Evolutionary conservation across 2,888 invertebrate genomes (phyloP).

Genomic region (Pammene fasciana): DNA sequence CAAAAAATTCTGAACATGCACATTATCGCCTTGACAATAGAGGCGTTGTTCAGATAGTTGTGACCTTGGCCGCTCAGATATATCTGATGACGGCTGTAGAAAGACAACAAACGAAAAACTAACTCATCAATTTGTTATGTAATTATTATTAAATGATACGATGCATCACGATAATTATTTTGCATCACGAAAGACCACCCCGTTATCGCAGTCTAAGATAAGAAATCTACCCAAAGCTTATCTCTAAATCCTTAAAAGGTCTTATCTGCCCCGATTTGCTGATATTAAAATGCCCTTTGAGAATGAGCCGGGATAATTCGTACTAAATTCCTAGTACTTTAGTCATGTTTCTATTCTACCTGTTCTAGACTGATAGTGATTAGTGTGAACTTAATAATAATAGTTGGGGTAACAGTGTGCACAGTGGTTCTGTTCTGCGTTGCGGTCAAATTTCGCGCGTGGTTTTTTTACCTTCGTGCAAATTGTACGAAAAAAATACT

Average conservation of each 20-base stretch:
- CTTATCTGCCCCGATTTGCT: not conserved
- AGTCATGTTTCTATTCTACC: slow-evolving; percentile 28
- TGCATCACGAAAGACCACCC: slow-evolving; percentile 17
- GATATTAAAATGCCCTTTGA: not conserved
- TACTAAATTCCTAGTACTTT: slow-evolving; percentile 15
- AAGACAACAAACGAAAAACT: not conserved
- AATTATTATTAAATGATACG: slow-evolving; percentile 5
- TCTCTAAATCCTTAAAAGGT: slow-evolving; percentile 1
- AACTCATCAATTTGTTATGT: slow-evolving; percentile 8
- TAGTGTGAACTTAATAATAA: not conserved
- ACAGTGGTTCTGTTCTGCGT: slow-evolving; percentile 1
- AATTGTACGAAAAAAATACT: too few relatives aligned
- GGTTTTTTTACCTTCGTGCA: too few relatives aligned
- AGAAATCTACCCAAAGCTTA: slow-evolving; percentile 23
- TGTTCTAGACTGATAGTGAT: not conserved
- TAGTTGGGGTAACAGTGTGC: not conserved
- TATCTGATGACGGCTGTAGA: too few relatives aligned
- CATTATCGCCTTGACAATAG: too few relatives aligned
- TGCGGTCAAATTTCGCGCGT: not conserved
- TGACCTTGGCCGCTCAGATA: too few relatives aligned
- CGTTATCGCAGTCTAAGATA: slow-evolving; percentile 32
- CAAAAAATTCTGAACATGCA: too few relatives aligned
- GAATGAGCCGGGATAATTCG: not conserved
- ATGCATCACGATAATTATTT: slow-evolving; percentile 8
- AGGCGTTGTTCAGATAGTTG: too few relatives aligned